These are phyloP conservation scores for Gallinago jamesoni DNA, from an alignment of 2,113 vertebrate species.

Conservation along the genomic window DNA sequence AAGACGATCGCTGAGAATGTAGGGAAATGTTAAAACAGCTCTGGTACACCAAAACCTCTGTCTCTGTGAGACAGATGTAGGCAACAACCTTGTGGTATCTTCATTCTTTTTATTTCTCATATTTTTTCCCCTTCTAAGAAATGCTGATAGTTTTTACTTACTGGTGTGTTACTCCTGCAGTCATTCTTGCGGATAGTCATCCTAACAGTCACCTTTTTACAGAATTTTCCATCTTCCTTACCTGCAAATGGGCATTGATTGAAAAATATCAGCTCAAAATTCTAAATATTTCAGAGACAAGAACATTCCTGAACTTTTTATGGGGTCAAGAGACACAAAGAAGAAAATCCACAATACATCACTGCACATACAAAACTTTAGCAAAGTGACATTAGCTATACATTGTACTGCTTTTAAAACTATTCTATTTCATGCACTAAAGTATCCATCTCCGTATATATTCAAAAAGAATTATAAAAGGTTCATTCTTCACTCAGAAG, in stretches of 20 bases:
- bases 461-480: neutral
- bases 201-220: constrained; percentile 96
- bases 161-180: constrained; percentile 94
- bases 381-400: neutral
- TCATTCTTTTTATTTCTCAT: neutral
- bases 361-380: neutral
- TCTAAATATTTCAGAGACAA: neutral
- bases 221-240: constrained; percentile 97
- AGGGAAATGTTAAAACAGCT: neutral
- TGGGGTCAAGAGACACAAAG: neutral
- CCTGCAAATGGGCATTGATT: constrained; percentile 74
- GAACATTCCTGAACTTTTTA: neutral
- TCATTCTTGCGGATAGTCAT: constrained; percentile 99
- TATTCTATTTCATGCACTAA: neutral
- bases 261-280: neutral
- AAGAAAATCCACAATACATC: neutral
- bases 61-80: neutral
- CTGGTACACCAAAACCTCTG: neutral
- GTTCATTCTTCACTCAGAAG: neutral
- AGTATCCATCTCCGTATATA: neutral
- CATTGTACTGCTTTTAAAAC: neutral
- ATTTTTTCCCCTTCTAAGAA: neutral
- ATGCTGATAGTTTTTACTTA: constrained; percentile 53
- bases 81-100: neutral
- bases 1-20: neutral